Base-by-base conservation (phyloP, 2,113 vertebrate genomes). In the Xiphias gladius region DNA sequence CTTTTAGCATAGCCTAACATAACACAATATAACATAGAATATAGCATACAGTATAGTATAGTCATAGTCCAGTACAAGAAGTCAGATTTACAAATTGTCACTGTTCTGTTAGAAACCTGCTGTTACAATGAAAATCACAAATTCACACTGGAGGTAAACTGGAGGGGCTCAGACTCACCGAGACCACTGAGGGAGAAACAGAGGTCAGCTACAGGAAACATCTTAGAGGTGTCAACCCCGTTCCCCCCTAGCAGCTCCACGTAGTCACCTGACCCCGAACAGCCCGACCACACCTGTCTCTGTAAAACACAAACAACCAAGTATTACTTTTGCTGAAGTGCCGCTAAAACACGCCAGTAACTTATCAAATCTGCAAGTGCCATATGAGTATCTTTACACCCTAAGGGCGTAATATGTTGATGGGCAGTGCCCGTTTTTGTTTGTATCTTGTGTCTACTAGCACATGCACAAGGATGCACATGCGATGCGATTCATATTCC, bases 241-340 rank as follows among this genome's bases (percentile, higher is more conserved):
- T 95, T 94, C 68, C 98, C 98, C 84, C 98, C 97, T 14, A 99
- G 91, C 73, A 99, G 94, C 90, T 99, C 97, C 85, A 99, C 96
- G 67, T 97, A 98, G 88, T 99, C 98, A 76, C 96, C 96, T 12
- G 95, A 90, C 59, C 95, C 96, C 0, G 94, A 95, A 89, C 98
- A 99, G 69, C 96, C 95, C 1, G 86, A 86, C 90, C 89, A 89
- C 0, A 95, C 73, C n/a, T 96, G 93, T 85, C 93, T 96, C 97
- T 99, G 90, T 65, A 80, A 90, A 77, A 77, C 16, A 30, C 2
- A 35, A 61, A 78, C 32, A 57, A 35, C 9, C 73, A 58, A 4
- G 76, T 16, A 80, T 41, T 35, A n/a, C n/a, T 37, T 8, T n/a
- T 62, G 17, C 16, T 37, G 22, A 61, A 59, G 20, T 19, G 52